These are phyloP conservation scores for Akabosia matsudoensis DNA, from an alignment of 1,140 invertebrate species.

Conservation along the genomic window DNA sequence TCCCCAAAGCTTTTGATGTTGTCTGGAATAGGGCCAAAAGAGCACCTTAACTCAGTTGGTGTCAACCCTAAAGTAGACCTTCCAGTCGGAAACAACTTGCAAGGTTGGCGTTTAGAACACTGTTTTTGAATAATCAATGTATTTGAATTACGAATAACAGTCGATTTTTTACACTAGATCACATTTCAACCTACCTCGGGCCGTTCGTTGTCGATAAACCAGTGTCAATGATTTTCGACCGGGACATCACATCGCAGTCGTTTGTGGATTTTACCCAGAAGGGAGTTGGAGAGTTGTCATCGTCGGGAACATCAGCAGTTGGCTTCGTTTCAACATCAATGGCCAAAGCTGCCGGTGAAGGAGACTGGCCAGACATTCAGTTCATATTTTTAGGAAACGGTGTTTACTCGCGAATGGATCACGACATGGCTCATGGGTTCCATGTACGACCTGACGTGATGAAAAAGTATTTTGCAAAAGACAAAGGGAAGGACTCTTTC, in stretches of 20 bases:
- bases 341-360: constrained; percentile 37
- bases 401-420: neutral
- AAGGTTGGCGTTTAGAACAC: neutral
- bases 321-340: constrained; percentile 26
- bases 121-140: neutral
- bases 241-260: constrained; percentile 11
- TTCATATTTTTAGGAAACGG: constrained; percentile 33
- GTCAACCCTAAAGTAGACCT: constrained; percentile 14
- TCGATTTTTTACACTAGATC: constrained; percentile 24
- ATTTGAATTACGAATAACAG: neutral
- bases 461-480: constrained; percentile 32
- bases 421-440: constrained; percentile 35
- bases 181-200: constrained; percentile 28
- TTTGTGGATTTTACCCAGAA: constrained; percentile 32
- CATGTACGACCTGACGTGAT: constrained; percentile 27
- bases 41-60: constrained; percentile 48
- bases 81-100: constrained; percentile 13
- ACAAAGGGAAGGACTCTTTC: constrained; percentile 35
- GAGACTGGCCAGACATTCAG: constrained; percentile 49
- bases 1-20: constrained; percentile 52
- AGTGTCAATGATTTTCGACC: constrained; percentile 6
- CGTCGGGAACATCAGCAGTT: constrained; percentile 25
- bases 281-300: constrained; percentile 36
- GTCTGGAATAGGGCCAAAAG: constrained; percentile 52
- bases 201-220: constrained; percentile 32